Evolutionary conservation across 2,113 vertebrate species (phyloP).

Genomic region (Cettia cetti): DNA sequence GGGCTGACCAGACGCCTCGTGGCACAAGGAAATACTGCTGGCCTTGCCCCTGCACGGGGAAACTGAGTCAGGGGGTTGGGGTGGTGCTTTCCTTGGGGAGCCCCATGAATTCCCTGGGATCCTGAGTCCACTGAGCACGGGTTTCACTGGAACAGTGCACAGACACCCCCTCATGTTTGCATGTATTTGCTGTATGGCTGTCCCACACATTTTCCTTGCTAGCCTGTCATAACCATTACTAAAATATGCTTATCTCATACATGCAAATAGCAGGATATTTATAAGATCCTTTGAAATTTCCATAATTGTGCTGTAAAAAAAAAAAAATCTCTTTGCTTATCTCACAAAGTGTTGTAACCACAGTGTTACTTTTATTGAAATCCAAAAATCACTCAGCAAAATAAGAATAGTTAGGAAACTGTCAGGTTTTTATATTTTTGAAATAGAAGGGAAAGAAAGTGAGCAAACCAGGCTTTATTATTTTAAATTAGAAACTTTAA

Average conservation of each 20-base stretch:
- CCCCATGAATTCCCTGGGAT: accelerated
- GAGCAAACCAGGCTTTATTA: constrained; percentile 48
- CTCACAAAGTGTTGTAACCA: constrained; percentile 51
- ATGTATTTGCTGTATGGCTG: neutral
- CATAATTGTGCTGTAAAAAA: constrained; percentile 46
- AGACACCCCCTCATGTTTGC: neutral
- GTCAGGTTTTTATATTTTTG: constrained; percentile 2
- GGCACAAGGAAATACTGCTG: accelerated
- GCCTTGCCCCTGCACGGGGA: neutral
- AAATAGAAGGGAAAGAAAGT: constrained; percentile 22
- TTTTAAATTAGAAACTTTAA: constrained; percentile 62
- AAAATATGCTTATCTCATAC: constrained; percentile 60
- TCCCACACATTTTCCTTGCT: constrained; percentile 35
- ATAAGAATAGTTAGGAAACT: constrained; percentile 45
- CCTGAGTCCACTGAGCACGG: accelerated
- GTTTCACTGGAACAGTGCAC: neutral
- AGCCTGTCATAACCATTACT: constrained; percentile 45
- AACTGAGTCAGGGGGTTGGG: neutral
- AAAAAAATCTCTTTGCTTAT: constrained; percentile 53
- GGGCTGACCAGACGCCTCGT: neutral
- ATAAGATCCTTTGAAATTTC: constrained; percentile 65
- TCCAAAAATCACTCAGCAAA: constrained; percentile 50
- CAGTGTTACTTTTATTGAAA: constrained; percentile 63
- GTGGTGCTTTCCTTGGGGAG: neutral
- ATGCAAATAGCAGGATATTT: constrained; percentile 60